Percentiles rank a stretch among this genome's conserved stretches.
Conservation (phyloP, 2,113 vertebrate genomes). For the Rhinichthys klamathensis region DNA sequence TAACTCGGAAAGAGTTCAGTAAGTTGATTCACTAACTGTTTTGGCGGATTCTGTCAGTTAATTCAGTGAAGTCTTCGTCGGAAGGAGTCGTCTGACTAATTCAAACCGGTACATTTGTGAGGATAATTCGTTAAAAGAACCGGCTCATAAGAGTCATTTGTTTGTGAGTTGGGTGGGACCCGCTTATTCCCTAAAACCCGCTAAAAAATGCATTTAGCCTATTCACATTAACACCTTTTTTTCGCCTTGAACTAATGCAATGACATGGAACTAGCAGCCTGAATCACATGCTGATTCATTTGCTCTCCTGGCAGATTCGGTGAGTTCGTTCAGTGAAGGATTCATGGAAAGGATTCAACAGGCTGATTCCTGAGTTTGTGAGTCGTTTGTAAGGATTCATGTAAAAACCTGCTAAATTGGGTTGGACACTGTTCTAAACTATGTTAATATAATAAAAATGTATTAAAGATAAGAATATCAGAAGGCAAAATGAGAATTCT, state of each 20-base stretch:
- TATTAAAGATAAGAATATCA: slow-evolving; percentile 50
- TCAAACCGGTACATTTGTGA: background rate
- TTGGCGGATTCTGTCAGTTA: background rate
- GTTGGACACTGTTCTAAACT: background rate
- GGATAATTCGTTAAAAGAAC: background rate
- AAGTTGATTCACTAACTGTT: background rate
- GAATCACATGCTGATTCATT: background rate
- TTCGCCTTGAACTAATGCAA: background rate
- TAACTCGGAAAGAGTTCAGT: background rate
- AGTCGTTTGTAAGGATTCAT: background rate
- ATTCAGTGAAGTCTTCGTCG: background rate
- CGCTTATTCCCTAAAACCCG: background rate
- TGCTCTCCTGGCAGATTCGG: background rate
- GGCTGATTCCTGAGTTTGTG: background rate
- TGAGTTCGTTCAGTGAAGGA: background rate
- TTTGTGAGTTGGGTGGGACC: background rate
- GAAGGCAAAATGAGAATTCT: slow-evolving; percentile 5
- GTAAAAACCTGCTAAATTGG: background rate
- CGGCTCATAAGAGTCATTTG: background rate
- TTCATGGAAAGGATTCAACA: background rate
- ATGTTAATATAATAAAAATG: background rate
- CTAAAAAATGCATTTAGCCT: background rate
- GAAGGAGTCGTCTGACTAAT: background rate
- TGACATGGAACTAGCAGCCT: background rate
- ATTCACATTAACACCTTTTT: background rate